Evolutionary conservation across 37 sponge, comb jelly and placozoan genomes (phyloP).

Genomic region (Tethya wilhelma): DNA sequence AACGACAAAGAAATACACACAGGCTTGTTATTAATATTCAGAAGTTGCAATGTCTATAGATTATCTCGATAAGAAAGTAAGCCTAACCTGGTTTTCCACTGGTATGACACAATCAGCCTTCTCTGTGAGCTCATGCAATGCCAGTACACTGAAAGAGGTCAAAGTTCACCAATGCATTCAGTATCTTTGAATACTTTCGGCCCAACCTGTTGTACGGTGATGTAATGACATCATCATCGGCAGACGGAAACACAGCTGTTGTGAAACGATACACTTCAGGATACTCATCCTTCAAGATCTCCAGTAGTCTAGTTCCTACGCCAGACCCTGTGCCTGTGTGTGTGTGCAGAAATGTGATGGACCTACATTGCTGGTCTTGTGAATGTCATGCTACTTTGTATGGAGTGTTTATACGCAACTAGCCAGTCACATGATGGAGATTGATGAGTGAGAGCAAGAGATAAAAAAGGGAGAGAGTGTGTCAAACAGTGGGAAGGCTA

Average conservation of each 20-base stretch:
- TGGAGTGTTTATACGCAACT: no score
- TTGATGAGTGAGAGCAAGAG: no score
- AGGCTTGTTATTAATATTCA: neutral
- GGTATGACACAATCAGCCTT: slow-evolving; percentile 97
- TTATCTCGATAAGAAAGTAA: neutral
- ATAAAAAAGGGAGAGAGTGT: no score
- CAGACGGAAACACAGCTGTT: slow-evolving; percentile 91
- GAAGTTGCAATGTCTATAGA: neutral
- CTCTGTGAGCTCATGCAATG: slow-evolving; percentile 87
- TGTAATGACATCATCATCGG: slow-evolving; percentile 98
- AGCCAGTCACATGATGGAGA: no score
- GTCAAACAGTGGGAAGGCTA: no score
- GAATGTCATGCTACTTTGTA: no score
- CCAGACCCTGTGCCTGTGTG: slow-evolving; percentile 98
- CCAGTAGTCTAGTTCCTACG: slow-evolving; percentile 85
- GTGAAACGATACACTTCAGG: slow-evolving; percentile 91
- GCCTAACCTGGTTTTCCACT: slow-evolving; percentile 91
- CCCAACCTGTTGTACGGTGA: slow-evolving; percentile 96
- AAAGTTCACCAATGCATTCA: slow-evolving; percentile 1
- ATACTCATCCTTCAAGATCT: slow-evolving; percentile 85
- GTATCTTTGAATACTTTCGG: neutral
- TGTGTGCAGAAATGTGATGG: no score
- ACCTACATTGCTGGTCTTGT: no score
- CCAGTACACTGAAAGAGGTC: slow-evolving; percentile 74
- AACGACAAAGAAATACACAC: neutral